phyloP scores from a whole-genome alignment of 2,797 vertebrate species.

The Tachyglossus aculeatus region DNA sequence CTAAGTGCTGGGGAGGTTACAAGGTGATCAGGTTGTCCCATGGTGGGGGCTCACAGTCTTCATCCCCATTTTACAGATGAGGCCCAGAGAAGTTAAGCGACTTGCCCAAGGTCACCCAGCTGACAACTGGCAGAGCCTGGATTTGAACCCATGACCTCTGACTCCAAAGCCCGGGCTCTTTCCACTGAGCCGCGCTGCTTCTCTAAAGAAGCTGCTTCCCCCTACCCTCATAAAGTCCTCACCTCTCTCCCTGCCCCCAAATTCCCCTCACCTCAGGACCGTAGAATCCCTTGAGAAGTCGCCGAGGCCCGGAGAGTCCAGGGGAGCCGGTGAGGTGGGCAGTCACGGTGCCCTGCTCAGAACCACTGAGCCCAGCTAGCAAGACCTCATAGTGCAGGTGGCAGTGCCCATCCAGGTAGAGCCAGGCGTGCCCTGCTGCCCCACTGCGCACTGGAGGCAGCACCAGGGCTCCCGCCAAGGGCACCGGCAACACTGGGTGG shows the following conservation, averaged over 20 bases:
- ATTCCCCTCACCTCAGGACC: constrained; percentile 84
- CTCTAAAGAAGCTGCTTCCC: no score
- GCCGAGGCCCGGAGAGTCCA: constrained; percentile 86
- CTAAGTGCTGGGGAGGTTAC: no score
- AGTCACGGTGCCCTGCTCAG: constrained; percentile 82
- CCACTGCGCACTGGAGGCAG: constrained; percentile 83
- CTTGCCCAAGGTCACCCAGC: no score
- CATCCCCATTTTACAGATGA: no score
- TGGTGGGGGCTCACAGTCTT: no score
- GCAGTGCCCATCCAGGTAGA: constrained; percentile 89
- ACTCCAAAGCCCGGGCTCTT: no score
- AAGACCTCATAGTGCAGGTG: constrained; percentile 95
- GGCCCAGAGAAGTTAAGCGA: no score
- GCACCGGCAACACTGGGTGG: constrained; percentile 80
- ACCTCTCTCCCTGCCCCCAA: no score
- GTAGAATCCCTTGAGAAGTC: constrained; percentile 93
- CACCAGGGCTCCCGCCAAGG: constrained; percentile 87
- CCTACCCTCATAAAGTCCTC: no score
- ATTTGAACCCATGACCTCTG: no score
- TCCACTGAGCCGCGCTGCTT: neutral
- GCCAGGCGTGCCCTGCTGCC: constrained; percentile 91
- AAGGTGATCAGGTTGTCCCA: no score
- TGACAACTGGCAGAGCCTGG: no score
- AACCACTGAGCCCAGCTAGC: constrained; percentile 85
- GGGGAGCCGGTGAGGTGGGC: constrained; percentile 91